Evolutionary conservation across 2,797 vertebrate species (phyloP).

Genomic region (Sylvia borin): DNA sequence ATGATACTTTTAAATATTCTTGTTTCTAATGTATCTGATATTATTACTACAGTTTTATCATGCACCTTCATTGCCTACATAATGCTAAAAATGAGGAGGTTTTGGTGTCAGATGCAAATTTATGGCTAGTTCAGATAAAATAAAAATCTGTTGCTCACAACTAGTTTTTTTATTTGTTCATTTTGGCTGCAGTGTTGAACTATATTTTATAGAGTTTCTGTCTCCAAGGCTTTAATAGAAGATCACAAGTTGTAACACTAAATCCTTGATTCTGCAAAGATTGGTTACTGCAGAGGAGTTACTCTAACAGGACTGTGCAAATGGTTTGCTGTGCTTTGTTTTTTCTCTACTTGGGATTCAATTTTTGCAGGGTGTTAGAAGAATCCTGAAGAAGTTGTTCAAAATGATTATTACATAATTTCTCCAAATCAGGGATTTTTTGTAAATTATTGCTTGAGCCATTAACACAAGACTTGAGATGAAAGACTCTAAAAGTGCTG

Average conservation of each 20-base stretch:
- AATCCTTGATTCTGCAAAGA: neutral
- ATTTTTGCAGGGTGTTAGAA: neutral
- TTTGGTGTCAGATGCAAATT: neutral
- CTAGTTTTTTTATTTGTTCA: neutral
- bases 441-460: neutral
- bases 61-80: neutral
- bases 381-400: neutral
- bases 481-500: neutral
- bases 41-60: neutral
- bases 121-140: neutral
- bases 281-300: neutral
- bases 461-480: neutral
- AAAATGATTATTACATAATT: neutral
- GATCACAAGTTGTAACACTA: neutral
- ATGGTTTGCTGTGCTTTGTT: neutral
- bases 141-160: neutral
- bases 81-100: neutral
- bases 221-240: neutral
- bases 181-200: neutral
- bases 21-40: neutral
- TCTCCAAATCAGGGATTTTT: neutral
- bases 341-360: neutral
- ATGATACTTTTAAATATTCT: neutral
- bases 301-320: neutral
- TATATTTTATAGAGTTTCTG: neutral